These are phyloP conservation scores for Astur gentilis DNA, from an alignment of 2,113 vertebrate genomes.

Conservation along the genomic window DNA sequence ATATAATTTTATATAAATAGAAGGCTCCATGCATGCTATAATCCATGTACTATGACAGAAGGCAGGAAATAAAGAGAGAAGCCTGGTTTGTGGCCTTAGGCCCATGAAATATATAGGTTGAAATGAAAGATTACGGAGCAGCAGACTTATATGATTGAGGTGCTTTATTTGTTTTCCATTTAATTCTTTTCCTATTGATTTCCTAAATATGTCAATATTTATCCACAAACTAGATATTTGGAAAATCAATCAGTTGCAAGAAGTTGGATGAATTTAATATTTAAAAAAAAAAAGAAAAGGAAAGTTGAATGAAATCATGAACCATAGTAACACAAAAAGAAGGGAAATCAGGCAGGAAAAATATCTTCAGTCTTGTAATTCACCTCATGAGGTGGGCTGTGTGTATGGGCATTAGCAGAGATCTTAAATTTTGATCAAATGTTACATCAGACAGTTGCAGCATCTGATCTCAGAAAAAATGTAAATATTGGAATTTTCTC, in stretches of 20 bases:
- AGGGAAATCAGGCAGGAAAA: accelerated
- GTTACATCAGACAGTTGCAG: not conserved
- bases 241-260: not conserved
- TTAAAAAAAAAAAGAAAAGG: not conserved
- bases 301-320: not conserved
- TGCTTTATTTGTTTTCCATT: not conserved
- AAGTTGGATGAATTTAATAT: not conserved
- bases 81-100: not conserved
- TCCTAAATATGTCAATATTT: not conserved
- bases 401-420: not conserved
- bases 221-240: not conserved
- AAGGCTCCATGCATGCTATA: not conserved
- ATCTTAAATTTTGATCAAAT: not conserved
- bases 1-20: not conserved
- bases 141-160: not conserved
- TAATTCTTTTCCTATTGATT: not conserved
- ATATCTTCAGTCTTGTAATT: not conserved
- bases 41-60: not conserved
- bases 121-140: not conserved
- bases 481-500: not conserved
- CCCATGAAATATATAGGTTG: not conserved
- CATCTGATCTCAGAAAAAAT: not conserved
- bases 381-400: not conserved
- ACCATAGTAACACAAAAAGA: not conserved
- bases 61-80: not conserved